Evolutionary conservation across 2,113 vertebrate species (phyloP).

Genomic region (Poecile atricapillus): DNA sequence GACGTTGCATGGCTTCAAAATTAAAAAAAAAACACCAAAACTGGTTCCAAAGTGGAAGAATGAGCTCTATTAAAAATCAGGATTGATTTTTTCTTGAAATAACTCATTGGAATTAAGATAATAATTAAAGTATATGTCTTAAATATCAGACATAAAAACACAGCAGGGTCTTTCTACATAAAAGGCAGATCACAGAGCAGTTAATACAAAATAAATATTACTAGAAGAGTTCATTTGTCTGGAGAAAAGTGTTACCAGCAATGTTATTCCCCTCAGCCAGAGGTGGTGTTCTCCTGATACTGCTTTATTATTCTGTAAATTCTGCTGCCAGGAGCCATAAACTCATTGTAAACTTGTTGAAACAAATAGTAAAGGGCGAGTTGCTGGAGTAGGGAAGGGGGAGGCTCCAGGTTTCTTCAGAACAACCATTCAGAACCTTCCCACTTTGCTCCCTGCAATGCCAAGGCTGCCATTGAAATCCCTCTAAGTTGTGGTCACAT

Average conservation of each 20-base stretch:
- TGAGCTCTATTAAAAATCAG: background rate
- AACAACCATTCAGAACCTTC: background rate
- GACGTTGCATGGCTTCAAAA: background rate
- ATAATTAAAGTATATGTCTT: background rate
- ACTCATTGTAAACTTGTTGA: background rate
- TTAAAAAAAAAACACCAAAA: background rate
- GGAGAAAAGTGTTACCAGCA: background rate
- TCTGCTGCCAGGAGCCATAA: background rate
- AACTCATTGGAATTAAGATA: background rate
- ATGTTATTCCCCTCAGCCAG: background rate
- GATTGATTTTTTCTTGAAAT: background rate
- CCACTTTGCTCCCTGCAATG: background rate
- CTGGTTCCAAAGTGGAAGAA: background rate
- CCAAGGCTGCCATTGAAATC: background rate
- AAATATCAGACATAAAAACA: background rate
- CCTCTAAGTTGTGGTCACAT: background rate
- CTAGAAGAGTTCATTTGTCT: background rate
- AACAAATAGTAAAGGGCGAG: background rate
- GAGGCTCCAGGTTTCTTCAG: background rate
- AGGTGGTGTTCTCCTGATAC: background rate
- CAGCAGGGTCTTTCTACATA: background rate
- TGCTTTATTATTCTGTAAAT: background rate
- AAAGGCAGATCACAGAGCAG: background rate
- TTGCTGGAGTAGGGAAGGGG: background rate
- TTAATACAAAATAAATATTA: background rate